Conservation (phyloP, 2,113 vertebrate species). For the Syrrhaptes paradoxus region DNA sequence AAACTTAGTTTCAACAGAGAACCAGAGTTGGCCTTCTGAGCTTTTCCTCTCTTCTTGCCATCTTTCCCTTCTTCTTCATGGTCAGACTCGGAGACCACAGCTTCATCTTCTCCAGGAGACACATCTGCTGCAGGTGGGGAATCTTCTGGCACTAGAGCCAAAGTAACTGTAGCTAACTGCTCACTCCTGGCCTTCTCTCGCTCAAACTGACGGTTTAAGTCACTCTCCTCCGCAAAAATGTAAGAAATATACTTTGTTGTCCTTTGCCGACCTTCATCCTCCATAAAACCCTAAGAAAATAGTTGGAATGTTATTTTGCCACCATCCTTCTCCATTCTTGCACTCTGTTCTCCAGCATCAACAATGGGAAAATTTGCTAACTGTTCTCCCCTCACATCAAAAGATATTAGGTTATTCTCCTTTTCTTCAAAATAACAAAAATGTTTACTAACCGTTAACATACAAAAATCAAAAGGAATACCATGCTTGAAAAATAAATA, state of each 20-base stretch:
- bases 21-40: not conserved
- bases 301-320: not conserved
- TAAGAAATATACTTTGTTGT: slow-evolving; percentile 93
- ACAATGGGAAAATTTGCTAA: not conserved
- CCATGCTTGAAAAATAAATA: not conserved
- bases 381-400: not conserved
- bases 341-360: not conserved
- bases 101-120: slow-evolving; percentile 31
- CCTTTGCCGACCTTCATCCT: slow-evolving; percentile 93
- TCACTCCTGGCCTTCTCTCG: slow-evolving; percentile 89
- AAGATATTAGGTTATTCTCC: not conserved
- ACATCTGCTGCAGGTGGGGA: not conserved
- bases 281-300: slow-evolving; percentile 90
- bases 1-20: not conserved
- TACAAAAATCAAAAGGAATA: not conserved
- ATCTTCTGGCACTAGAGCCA: slow-evolving; percentile 65
- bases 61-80: slow-evolving; percentile 42
- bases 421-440: not conserved
- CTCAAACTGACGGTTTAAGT: slow-evolving; percentile 85
- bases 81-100: slow-evolving; percentile 60
- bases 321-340: not conserved
- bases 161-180: slow-evolving; percentile 77
- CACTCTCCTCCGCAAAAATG: slow-evolving; percentile 84
- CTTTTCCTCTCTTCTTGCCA: slow-evolving; percentile 40
- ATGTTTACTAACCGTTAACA: not conserved